Evolutionary conservation across 2,797 vertebrate species (phyloP).

Genomic region (Gallinago nigripennis): DNA sequence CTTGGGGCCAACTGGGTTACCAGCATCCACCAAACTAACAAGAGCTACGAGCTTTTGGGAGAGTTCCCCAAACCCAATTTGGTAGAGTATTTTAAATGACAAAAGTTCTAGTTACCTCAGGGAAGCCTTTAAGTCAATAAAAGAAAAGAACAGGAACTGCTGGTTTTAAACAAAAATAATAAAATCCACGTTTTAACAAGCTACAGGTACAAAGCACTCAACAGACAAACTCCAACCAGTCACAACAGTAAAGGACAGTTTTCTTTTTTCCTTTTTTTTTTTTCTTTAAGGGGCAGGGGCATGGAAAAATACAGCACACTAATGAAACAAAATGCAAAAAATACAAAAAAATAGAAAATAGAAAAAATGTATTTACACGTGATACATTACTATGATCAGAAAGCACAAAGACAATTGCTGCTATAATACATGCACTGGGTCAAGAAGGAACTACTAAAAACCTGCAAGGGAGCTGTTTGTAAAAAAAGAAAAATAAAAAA

Average conservation of each 20-base stretch:
- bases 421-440: constrained; percentile 82
- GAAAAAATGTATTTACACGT: constrained; percentile 88
- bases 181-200: constrained; percentile 51
- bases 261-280: background rate
- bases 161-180: background rate
- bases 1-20: background rate
- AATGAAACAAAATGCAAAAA: constrained; percentile 82
- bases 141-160: constrained; percentile 22
- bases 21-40: background rate
- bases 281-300: constrained; percentile 68
- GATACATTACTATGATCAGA: constrained; percentile 83
- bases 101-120: background rate
- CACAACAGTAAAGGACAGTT: constrained; percentile 75
- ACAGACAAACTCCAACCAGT: constrained; percentile 69
- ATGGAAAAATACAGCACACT: constrained; percentile 82
- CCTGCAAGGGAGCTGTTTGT: constrained; percentile 62
- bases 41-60: background rate
- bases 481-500: background rate
- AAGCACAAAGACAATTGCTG: constrained; percentile 79
- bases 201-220: constrained; percentile 54
- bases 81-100: background rate
- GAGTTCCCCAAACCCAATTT: background rate
- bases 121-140: background rate
- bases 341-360: constrained; percentile 83
- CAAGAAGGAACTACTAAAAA: constrained; percentile 72